Base-by-base conservation (phyloP, 1,140 invertebrate genomes). In the Medauroidea extradentata region DNA sequence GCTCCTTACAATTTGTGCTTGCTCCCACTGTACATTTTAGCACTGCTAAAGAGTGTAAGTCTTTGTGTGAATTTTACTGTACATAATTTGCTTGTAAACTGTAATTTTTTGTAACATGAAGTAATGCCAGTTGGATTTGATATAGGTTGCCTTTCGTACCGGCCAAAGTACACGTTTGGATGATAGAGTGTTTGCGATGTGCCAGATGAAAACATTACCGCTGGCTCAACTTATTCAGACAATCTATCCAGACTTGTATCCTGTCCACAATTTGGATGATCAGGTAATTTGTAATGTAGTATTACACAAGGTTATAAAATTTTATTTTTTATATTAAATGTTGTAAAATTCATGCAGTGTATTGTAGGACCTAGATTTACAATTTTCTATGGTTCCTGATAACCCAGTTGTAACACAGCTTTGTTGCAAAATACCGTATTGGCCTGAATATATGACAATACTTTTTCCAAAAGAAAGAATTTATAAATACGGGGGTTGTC, bases 231-330 rank as follows among this genome's bases (percentile, higher is more conserved):
- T 99, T 3, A 83, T 98, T 65, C 88, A 93, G 65, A 81, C 80
- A 52, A 83, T 98, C 59, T 97, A 98, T 81, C 96, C 97, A 9
- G 89, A 94, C 75, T 78, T 99, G 38, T 99, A 98, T 78, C 86
- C 93, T 7, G 74, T 99, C 42, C 92, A 97, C 74, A 75, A 75
- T 62, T 78, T 96, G 23, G 82, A 85, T 61, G 83, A 87, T 43
- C 77, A 83, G 64, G 83, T 83, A 65, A 80, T 81, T 57, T 67
- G 75, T 0, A 24, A 9, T 50, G 23, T 24, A 9, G 5, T 34
- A 7, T 34, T 7, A 34, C 4, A 34, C 29, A 34, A 34, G 11
- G 29, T 34, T 34, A 34, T 34, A 34, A 25, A n/a, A n/a, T n/a
- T n/a, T n/a, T n/a, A n/a, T n/a, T n/a, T n/a, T n/a, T n/a, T n/a